Conservation (phyloP, 2,888 invertebrate genomes). For the Stenchaetothrips biformis region DNA sequence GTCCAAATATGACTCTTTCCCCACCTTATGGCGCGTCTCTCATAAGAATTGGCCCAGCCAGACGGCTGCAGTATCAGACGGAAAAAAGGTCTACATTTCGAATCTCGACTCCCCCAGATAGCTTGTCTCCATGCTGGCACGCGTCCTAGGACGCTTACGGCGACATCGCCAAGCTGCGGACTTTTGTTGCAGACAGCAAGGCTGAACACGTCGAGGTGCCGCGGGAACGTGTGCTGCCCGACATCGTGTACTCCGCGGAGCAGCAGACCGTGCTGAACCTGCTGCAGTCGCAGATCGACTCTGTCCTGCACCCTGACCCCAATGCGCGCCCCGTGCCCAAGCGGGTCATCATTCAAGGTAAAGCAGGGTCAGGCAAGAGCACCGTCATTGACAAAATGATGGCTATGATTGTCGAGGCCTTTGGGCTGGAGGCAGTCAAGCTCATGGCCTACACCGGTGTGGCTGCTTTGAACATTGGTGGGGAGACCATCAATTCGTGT, state of each 20-base stretch:
- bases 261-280: constrained; percentile 4
- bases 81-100: too few species aligned
- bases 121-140: too few species aligned
- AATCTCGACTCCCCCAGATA: too few species aligned
- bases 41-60: too few species aligned
- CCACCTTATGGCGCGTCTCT: too few species aligned
- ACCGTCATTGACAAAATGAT: constrained; percentile 27
- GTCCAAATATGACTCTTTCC: too few species aligned
- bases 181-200: background rate
- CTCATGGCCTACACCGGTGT: constrained; percentile 30
- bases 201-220: background rate
- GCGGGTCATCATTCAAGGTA: constrained; percentile 27
- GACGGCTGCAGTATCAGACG: too few species aligned
- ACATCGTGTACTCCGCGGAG: constrained; percentile 5
- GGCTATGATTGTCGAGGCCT: background rate
- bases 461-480: constrained; percentile 27
- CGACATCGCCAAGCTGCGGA: background rate
- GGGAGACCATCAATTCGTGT: constrained; percentile 16
- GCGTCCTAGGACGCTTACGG: background rate
- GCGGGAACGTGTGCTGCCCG: background rate
- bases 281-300: background rate
- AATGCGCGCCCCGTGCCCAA: background rate
- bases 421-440: background rate
- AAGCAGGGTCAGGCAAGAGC: constrained; percentile 31
- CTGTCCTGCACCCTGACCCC: background rate